Conservation (phyloP, 2,888 invertebrate species). For the Timandra comae region DNA sequence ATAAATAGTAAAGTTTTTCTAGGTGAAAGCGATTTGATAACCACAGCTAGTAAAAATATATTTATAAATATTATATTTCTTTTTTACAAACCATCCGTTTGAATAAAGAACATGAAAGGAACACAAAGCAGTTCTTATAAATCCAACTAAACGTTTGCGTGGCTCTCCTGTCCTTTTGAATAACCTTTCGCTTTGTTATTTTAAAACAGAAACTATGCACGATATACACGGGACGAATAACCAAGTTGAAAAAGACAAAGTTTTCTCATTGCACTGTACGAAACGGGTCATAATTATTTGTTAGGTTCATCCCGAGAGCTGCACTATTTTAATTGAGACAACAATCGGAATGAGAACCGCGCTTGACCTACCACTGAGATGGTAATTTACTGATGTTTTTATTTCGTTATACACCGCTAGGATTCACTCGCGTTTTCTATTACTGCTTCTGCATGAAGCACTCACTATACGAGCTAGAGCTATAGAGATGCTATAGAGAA, state of each 20-base stretch:
- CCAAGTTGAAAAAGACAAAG: constrained; percentile 40
- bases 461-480: not conserved
- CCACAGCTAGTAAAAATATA: too few species aligned
- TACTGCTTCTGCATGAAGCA: not conserved
- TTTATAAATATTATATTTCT: too few species aligned
- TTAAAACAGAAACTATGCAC: too few species aligned
- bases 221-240: too few species aligned
- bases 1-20: too few species aligned
- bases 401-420: constrained; percentile 8
- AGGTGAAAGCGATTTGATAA: too few species aligned
- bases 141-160: too few species aligned
- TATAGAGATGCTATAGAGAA: not conserved
- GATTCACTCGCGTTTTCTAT: not conserved
- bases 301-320: constrained; percentile 40
- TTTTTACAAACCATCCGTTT: too few species aligned
- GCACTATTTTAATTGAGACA: constrained; percentile 59
- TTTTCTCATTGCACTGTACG: constrained; percentile 56
- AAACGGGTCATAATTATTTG: constrained; percentile 64
- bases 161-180: too few species aligned
- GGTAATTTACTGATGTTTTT: constrained; percentile 33
- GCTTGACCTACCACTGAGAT: constrained; percentile 47
- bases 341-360: constrained; percentile 50
- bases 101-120: too few species aligned
- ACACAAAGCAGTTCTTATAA: too few species aligned
- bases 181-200: too few species aligned